Evolutionary conservation across 2,113 vertebrate genomes (phyloP).

Genomic region (Puffinus mauretanicus): DNA sequence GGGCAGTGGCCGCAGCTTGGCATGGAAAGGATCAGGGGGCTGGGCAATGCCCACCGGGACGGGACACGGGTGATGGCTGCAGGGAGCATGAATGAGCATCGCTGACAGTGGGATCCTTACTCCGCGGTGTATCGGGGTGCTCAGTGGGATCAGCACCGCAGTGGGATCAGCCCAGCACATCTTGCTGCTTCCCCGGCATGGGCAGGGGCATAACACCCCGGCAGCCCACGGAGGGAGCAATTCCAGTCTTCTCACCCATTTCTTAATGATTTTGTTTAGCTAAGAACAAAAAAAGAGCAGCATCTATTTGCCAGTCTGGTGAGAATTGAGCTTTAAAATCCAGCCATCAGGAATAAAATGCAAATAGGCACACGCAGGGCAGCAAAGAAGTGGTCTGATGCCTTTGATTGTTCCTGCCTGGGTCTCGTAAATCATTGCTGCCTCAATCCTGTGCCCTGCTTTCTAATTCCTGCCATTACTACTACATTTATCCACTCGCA

Average conservation of each 20-base stretch:
- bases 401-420: conserved; percentile 41
- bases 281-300: background rate
- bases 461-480: conserved; percentile 49
- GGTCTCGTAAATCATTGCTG: conserved; percentile 45
- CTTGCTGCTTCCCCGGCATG: accelerated
- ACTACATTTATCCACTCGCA: background rate
- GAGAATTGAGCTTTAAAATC: background rate
- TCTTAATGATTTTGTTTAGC: background rate
- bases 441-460: background rate
- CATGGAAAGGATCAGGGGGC: background rate
- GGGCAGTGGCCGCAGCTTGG: background rate
- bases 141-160: background rate
- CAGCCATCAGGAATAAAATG: background rate
- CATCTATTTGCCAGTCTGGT: background rate
- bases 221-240: background rate
- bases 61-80: background rate
- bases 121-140: accelerated
- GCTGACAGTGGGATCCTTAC: background rate
- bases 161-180: background rate
- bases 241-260: background rate
- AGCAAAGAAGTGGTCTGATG: conserved; percentile 18
- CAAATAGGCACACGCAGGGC: background rate
- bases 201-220: accelerated
- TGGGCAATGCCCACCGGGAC: background rate
- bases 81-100: background rate